Conservation (phyloP, 92 coral and sea anemone genomes). For the Chrysogorgia sp. region DNA sequence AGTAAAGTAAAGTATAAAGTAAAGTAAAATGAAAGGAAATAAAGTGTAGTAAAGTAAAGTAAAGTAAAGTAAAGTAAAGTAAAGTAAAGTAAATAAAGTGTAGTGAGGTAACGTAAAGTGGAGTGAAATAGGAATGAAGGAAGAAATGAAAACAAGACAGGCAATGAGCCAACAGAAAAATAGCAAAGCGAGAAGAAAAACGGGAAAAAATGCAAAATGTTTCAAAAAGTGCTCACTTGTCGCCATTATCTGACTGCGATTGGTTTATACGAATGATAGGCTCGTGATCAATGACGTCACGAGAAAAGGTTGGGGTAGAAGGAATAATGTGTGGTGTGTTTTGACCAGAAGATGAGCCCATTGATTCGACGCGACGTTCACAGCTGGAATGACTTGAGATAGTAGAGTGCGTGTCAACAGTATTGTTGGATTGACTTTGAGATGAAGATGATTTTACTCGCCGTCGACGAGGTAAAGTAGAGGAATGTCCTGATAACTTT, state of each 20-base stretch:
- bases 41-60: no score
- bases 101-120: background rate
- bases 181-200: no score
- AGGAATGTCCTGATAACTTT: constrained; percentile 27
- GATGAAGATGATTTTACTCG: constrained; percentile 59
- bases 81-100: background rate
- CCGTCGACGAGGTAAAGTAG: constrained; percentile 71
- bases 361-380: constrained; percentile 69
- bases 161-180: no score
- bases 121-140: background rate
- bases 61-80: no score
- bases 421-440: constrained; percentile 67
- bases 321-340: constrained; percentile 85
- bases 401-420: constrained; percentile 62
- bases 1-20: background rate
- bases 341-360: constrained; percentile 94
- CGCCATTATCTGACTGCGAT: constrained; percentile 1
- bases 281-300: constrained; percentile 17
- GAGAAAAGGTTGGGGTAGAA: constrained; percentile 77
- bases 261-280: constrained; percentile 28
- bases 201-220: no score
- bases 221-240: background rate
- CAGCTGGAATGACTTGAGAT: constrained; percentile 54
- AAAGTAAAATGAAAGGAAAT: background rate
- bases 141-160: background rate